Conservation (phyloP, 2,113 vertebrate genomes). For the Rutilus rutilus region DNA sequence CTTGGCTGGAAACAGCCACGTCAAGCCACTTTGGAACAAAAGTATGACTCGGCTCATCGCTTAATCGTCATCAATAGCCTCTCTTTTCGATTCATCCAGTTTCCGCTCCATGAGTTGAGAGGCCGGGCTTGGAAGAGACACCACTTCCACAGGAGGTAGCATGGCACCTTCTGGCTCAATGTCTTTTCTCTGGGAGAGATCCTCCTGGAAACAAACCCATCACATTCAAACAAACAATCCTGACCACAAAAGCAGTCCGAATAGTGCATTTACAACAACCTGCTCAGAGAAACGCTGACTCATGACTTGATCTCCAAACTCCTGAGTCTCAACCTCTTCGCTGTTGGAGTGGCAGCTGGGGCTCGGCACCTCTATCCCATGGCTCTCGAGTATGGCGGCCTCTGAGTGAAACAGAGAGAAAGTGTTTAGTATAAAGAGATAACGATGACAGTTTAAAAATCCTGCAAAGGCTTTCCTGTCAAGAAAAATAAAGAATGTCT, state of each 20-base stretch:
- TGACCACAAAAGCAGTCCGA: background rate
- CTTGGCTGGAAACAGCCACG: constrained; percentile 20
- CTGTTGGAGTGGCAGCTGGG: constrained; percentile 82
- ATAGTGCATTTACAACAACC: constrained; percentile 26
- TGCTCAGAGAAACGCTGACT: constrained; percentile 71
- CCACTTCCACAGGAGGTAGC: constrained; percentile 64
- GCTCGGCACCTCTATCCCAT: constrained; percentile 82
- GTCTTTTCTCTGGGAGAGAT: constrained; percentile 72
- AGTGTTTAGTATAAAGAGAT: background rate
- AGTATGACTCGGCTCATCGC: constrained; percentile 48
- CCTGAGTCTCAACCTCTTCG: constrained; percentile 79
- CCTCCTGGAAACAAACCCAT: constrained; percentile 69
- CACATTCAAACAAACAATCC: background rate
- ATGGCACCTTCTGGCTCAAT: constrained; percentile 69
- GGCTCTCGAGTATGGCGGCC: constrained; percentile 84
- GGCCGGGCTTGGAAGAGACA: constrained; percentile 68
- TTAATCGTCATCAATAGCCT: constrained; percentile 79
- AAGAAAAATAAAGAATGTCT: background rate
- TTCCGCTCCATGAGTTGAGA: constrained; percentile 72
- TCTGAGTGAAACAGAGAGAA: constrained; percentile 65
- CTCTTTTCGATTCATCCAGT: constrained; percentile 75
- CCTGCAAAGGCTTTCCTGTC: background rate
- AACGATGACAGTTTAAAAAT: background rate
- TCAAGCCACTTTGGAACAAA: constrained; percentile 45
- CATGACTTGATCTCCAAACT: constrained; percentile 79